A percentile compares a stretch with the other conserved stretches of the same genome.
phyloP scores from a whole-genome alignment of 2,797 vertebrate species.

The Lithobates pipiens region DNA sequence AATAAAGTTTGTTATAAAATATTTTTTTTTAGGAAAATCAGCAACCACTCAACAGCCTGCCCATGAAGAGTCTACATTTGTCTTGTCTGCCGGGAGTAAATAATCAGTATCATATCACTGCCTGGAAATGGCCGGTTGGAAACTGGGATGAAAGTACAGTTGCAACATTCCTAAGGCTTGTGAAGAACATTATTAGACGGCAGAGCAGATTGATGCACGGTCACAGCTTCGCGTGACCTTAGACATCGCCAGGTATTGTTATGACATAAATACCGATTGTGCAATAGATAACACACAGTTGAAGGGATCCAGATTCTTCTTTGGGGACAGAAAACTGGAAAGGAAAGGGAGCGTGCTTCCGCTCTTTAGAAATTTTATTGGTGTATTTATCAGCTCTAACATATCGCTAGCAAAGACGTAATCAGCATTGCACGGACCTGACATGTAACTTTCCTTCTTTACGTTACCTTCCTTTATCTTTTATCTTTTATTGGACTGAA shows the following conservation, averaged over 20 bases:
- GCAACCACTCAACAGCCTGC: no score
- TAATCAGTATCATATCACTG: background rate
- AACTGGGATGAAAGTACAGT: background rate
- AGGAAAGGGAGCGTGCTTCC: background rate
- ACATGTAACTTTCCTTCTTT: background rate
- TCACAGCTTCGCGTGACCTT: conserved; percentile 32
- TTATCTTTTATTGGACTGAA: background rate
- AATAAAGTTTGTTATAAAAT: no score
- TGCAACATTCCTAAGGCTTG: conserved; percentile 24
- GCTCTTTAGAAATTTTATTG: background rate
- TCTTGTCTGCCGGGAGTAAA: background rate
- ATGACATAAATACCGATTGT: conserved; percentile 37
- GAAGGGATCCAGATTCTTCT: conserved; percentile 11
- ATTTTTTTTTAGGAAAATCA: no score
- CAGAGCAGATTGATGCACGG: background rate
- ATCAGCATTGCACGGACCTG: background rate
- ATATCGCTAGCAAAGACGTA: background rate
- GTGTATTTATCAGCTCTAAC: background rate
- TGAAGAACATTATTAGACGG: background rate
- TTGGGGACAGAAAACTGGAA: background rate
- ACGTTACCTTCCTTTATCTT: background rate
- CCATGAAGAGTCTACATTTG: no score
- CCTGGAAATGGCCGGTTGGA: background rate
- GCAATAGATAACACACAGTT: conserved; percentile 33
- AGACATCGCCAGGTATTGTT: conserved; percentile 25